These are phyloP conservation scores for Podocnemis expansa DNA, from an alignment of 2,113 vertebrate species.

Conservation along the genomic window DNA sequence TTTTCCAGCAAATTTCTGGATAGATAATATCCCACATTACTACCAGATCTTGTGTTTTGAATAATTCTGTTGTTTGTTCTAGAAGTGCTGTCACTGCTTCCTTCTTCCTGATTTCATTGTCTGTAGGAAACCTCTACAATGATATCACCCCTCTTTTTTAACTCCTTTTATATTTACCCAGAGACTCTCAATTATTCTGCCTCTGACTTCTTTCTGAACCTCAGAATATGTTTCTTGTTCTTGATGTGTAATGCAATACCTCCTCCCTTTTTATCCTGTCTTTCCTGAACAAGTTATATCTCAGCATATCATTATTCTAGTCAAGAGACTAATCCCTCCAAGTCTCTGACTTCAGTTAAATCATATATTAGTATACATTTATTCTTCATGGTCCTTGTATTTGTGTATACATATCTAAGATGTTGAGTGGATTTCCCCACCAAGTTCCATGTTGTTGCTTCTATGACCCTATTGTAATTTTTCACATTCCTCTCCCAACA, in stretches of 20 bases:
- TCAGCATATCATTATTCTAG: not conserved
- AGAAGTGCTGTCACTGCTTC: not conserved
- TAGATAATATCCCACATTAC: not conserved
- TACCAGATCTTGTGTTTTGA: not conserved
- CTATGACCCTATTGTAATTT: not conserved
- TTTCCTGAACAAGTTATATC: not conserved
- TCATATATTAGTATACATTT: not conserved
- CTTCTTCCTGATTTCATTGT: not conserved
- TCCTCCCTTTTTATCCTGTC: not conserved
- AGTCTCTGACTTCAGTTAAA: not conserved
- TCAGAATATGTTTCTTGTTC: not conserved
- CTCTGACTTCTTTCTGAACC: not conserved
- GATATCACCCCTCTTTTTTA: not conserved
- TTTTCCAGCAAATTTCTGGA: not conserved
- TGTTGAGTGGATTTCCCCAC: not conserved
- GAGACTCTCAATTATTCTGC: not conserved
- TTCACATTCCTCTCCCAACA: not conserved
- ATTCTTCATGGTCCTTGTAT: not conserved
- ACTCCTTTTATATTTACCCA: not conserved
- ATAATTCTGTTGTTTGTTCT: not conserved
- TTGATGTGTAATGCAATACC: not conserved
- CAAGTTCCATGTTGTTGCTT: not conserved
- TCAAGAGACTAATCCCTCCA: not conserved
- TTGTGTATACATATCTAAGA: not conserved
- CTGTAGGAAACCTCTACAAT: not conserved